Percentiles rank a stretch among this genome's conserved stretches.
Conservation (phyloP, 2,888 invertebrate genomes). For the Drosophila affinis region DNA sequence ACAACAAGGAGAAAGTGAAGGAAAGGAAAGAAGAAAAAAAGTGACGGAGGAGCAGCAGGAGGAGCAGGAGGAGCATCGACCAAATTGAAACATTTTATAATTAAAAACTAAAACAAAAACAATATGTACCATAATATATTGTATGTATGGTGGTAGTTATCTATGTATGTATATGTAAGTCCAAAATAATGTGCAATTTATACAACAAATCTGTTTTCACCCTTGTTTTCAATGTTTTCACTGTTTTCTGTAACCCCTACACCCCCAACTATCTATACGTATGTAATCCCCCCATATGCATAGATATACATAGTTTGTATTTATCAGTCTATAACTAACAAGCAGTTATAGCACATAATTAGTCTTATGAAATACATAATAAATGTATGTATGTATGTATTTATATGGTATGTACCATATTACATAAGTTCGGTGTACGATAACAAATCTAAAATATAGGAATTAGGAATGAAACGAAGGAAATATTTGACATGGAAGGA, state of each 20-base stretch:
- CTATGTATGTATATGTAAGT: conserved; percentile 45
- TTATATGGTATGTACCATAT: conserved; percentile 18
- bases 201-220: conserved; percentile 24
- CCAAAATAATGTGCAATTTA: conserved; percentile 66
- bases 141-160: conserved; percentile 41
- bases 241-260: no score
- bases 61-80: conserved; percentile 37
- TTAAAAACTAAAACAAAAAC: conserved; percentile 7
- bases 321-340: conserved; percentile 14
- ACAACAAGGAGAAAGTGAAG: conserved; percentile 11
- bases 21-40: neutral
- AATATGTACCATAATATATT: conserved; percentile 3
- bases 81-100: conserved; percentile 43
- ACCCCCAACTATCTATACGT: conserved; percentile 2
- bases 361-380: conserved; percentile 38
- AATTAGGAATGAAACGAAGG: conserved; percentile 10
- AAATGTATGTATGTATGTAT: conserved; percentile 34
- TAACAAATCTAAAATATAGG: conserved; percentile 26
- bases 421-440: conserved; percentile 45
- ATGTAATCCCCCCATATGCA: conserved; percentile 6
- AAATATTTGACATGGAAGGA: conserved; percentile 22
- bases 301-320: conserved; percentile 26
- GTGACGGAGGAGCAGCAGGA: neutral
- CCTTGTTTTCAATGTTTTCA: conserved; percentile 20
- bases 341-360: conserved; percentile 6